phyloP scores from a whole-genome alignment of 2,888 invertebrate genomes.

The Baccha elongata region DNA sequence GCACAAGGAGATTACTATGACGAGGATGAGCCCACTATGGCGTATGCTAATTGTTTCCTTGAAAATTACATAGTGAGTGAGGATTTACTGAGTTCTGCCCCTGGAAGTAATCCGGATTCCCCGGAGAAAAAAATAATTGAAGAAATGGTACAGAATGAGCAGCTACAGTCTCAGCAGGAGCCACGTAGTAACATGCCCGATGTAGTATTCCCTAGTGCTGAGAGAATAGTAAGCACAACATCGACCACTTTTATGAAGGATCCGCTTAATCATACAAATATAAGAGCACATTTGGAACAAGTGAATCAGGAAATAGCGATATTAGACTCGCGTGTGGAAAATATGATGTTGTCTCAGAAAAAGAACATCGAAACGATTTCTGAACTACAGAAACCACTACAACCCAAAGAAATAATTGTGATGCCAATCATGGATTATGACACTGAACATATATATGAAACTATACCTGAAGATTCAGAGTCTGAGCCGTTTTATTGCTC shows the following conservation, averaged over 20 bases:
- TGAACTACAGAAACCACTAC: constrained; percentile 21
- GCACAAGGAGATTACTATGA: constrained; percentile 76
- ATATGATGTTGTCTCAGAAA: constrained; percentile 82
- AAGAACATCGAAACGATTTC: constrained; percentile 59
- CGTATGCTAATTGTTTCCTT: constrained; percentile 78
- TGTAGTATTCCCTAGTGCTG: neutral
- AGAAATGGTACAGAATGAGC: constrained; percentile 1
- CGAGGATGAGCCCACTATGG: constrained; percentile 75
- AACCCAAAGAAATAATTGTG: constrained; percentile 33
- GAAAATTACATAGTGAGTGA: constrained; percentile 78
- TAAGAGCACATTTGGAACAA: constrained; percentile 80
- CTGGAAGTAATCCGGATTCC: constrained; percentile 22
- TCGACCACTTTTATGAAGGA: constrained; percentile 70
- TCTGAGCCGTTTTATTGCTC: constrained; percentile 86
- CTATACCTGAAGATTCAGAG: constrained; percentile 86
- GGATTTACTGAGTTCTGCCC: constrained; percentile 61
- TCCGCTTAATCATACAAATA: constrained; percentile 78
- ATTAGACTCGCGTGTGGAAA: constrained; percentile 85
- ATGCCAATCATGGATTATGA: constrained; percentile 81
- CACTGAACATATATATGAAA: constrained; percentile 87
- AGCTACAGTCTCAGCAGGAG: neutral
- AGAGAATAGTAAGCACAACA: constrained; percentile 36
- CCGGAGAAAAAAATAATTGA: constrained; percentile 76
- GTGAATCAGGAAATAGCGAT: constrained; percentile 84
- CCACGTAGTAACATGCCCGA: neutral